Evolutionary conservation across 2,888 invertebrate genomes (phyloP).

Genomic region (Campoplex capitator): DNA sequence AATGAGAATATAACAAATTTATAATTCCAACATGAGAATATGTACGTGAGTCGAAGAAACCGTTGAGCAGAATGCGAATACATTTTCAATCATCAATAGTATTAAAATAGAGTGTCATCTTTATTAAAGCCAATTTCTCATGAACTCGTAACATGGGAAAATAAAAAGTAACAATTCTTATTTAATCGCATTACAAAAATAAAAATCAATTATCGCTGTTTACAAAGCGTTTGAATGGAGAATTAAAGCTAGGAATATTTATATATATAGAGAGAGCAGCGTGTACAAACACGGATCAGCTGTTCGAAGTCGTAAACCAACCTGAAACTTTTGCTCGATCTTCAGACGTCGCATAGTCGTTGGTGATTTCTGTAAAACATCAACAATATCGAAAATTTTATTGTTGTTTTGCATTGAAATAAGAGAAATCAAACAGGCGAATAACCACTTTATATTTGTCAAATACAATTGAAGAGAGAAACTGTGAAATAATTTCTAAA

Average conservation of each 20-base stretch:
- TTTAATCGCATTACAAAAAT: slow-evolving; percentile 1
- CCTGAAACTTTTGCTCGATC: neutral
- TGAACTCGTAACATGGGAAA: neutral
- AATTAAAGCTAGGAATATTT: neutral
- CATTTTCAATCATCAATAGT: neutral
- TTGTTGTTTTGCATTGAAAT: neutral
- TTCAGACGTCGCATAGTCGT: neutral
- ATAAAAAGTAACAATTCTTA: neutral
- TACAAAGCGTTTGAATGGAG: neutral
- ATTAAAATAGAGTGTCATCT: neutral
- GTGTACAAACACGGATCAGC: slow-evolving; percentile 53
- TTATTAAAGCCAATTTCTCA: neutral
- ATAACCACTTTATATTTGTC: neutral
- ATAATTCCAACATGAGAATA: too few relatives aligned
- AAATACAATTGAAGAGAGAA: neutral
- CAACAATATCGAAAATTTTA: neutral
- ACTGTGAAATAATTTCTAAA: slow-evolving; percentile 13
- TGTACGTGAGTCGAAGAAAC: too few relatives aligned
- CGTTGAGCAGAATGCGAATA: too few relatives aligned
- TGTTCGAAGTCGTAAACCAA: slow-evolving; percentile 18
- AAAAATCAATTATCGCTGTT: neutral
- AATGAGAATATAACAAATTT: too few relatives aligned
- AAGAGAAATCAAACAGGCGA: neutral
- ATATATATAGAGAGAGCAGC: neutral
- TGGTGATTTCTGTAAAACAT: slow-evolving; percentile 3